Conservation (phyloP, 1,140 invertebrate genomes). For the Drosophila paulistorum region DNA sequence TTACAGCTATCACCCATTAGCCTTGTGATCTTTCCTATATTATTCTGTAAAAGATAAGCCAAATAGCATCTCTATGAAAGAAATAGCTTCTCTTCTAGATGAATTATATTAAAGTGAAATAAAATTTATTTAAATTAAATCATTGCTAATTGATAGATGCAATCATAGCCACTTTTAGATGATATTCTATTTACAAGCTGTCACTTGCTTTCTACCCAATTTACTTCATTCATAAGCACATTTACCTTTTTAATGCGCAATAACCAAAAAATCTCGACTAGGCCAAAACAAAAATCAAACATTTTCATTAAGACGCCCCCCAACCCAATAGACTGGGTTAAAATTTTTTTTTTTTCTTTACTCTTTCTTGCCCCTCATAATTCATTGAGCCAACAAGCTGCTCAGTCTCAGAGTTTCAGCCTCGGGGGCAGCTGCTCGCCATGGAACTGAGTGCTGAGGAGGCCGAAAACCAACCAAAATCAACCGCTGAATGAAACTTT, state of each 20-base stretch:
- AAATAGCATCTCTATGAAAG: no score
- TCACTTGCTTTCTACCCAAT: not conserved
- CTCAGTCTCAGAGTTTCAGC: not conserved
- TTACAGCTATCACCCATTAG: no score
- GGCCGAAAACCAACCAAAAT: not conserved
- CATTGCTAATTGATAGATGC: not conserved
- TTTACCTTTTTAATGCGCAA: constrained; percentile 5
- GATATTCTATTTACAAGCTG: not conserved
- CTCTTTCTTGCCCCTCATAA: not conserved
- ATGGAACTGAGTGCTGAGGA: not conserved
- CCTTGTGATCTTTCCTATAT: no score
- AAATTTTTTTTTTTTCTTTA: not conserved
- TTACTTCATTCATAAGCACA: constrained; percentile 6
- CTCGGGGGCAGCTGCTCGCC: constrained; percentile 6
- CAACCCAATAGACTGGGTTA: not conserved
- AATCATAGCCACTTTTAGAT: not conserved
- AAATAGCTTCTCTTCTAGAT: no score
- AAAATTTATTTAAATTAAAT: no score
- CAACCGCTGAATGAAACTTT: constrained; percentile 17
- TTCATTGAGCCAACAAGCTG: constrained; percentile 6
- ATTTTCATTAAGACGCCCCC: constrained; percentile 12
- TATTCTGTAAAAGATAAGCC: no score
- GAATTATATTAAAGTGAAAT: no score
- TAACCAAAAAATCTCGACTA: constrained; percentile 3
- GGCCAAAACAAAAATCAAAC: constrained; percentile 15